A percentile compares a stretch with the other conserved stretches of the same genome.
Conservation (phyloP, 2,888 invertebrate genomes). For the Rhagonycha lutea region DNA sequence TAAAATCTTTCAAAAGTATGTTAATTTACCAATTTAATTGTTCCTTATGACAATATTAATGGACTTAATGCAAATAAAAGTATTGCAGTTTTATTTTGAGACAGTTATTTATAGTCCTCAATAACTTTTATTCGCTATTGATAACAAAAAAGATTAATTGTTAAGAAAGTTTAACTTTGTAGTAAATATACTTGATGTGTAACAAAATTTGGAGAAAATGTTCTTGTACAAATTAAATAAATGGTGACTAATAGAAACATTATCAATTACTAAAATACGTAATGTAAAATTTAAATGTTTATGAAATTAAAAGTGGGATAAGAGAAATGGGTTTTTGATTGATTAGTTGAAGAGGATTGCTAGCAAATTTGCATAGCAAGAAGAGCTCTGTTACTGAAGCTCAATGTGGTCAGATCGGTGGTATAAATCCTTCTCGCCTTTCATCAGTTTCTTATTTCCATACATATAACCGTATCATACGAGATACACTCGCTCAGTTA, state of each 20-base stretch:
- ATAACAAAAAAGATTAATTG: not conserved
- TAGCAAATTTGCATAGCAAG: slow-evolving; percentile 22
- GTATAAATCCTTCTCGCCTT: slow-evolving; percentile 51
- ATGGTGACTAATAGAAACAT: not conserved
- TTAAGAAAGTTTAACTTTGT: not conserved
- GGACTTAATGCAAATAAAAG: not conserved
- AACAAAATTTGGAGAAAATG: not conserved
- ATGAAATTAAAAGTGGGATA: not conserved
- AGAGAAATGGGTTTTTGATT: slow-evolving; percentile 13
- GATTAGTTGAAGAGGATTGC: slow-evolving; percentile 15
- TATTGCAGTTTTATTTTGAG: not conserved
- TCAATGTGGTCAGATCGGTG: slow-evolving; percentile 42
- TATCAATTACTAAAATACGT: not conserved
- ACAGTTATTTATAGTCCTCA: not conserved
- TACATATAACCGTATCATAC: slow-evolving; percentile 50
- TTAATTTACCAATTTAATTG: not conserved
- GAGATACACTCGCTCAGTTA: slow-evolving; percentile 47
- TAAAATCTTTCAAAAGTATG: not conserved
- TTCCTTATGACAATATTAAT: not conserved
- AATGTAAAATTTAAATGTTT: not conserved
- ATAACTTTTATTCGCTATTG: not conserved
- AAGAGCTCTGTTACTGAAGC: slow-evolving; percentile 17
- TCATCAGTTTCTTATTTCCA: slow-evolving; percentile 54
- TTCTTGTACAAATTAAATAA: not conserved
- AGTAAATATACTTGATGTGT: not conserved